Evolutionary conservation across 1,140 invertebrate species (phyloP).

Genomic region (Monomorium pharaonis): DNA sequence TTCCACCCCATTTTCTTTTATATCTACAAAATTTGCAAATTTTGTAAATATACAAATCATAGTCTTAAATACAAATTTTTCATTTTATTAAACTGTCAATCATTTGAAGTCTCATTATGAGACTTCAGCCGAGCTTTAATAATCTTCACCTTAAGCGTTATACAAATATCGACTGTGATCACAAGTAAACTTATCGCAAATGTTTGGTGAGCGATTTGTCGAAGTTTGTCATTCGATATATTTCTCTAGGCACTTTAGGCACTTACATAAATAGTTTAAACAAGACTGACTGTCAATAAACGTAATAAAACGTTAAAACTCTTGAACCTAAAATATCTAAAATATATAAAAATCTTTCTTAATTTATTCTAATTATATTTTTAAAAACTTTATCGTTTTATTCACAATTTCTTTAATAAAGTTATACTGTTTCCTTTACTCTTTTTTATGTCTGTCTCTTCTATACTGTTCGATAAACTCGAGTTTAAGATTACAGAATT

Average conservation of each 20-base stretch:
- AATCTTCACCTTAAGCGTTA: neutral
- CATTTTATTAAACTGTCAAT: constrained; percentile 15
- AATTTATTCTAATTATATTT: neutral
- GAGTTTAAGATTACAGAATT: neutral
- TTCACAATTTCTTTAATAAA: too few relatives aligned
- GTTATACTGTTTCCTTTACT: neutral
- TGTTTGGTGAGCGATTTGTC: neutral
- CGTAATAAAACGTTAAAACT: neutral
- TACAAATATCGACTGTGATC: neutral
- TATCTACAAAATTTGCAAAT: neutral
- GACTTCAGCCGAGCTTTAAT: constrained; percentile 32
- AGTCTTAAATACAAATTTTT: neutral
- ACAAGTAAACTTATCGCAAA: neutral
- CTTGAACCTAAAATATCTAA: neutral
- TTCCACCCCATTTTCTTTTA: neutral
- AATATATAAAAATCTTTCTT: neutral
- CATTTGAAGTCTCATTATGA: constrained; percentile 28
- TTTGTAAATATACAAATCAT: neutral
- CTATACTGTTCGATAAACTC: neutral
- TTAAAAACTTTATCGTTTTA: neutral
- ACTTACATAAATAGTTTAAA: neutral
- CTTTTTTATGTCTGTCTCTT: neutral
- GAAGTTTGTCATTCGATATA: constrained; percentile 6
- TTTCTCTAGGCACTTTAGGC: neutral
- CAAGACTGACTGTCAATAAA: neutral